Conservation (phyloP, 2,113 vertebrate species). For the Nematolebias whitei region DNA sequence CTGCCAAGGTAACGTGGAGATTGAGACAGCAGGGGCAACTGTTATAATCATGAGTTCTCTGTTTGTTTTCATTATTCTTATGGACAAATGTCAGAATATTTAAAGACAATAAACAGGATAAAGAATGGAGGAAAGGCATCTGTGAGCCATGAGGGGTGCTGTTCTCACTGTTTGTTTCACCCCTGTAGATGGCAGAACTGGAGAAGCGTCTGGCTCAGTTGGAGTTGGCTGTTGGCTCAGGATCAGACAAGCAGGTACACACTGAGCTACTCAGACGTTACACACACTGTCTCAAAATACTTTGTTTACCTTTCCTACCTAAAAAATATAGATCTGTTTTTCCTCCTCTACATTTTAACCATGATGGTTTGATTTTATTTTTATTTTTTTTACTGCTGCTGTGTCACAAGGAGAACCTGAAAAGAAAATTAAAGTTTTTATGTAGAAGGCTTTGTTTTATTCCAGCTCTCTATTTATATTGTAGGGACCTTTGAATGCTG, state of each 20-base stretch:
- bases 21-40: slow-evolving; percentile 9
- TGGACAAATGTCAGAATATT: slow-evolving; percentile 39
- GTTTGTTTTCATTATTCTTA: slow-evolving; percentile 22
- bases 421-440: slow-evolving; percentile 23
- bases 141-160: slow-evolving; percentile 15
- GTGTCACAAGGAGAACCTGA: slow-evolving; percentile 15
- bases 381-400: slow-evolving; percentile 13
- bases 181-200: slow-evolving; percentile 85
- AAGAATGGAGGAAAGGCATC: slow-evolving; percentile 1
- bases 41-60: background rate
- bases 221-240: slow-evolving; percentile 86
- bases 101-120: slow-evolving; percentile 10
- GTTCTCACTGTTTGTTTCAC: slow-evolving; percentile 31
- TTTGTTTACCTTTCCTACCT: slow-evolving; percentile 21
- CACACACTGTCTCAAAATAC: background rate
- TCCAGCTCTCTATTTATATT: slow-evolving; percentile 26
- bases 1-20: slow-evolving; percentile 84
- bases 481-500: slow-evolving; percentile 88
- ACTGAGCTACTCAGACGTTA: background rate
- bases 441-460: background rate
- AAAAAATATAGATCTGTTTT: slow-evolving; percentile 16
- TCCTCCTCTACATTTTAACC: slow-evolving; percentile 12
- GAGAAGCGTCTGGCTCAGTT: slow-evolving; percentile 92
- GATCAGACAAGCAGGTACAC: slow-evolving; percentile 89
- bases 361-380: slow-evolving; percentile 10